phyloP scores from a whole-genome alignment of 2,888 invertebrate genomes.

The Ichneumoninae sp. region DNA sequence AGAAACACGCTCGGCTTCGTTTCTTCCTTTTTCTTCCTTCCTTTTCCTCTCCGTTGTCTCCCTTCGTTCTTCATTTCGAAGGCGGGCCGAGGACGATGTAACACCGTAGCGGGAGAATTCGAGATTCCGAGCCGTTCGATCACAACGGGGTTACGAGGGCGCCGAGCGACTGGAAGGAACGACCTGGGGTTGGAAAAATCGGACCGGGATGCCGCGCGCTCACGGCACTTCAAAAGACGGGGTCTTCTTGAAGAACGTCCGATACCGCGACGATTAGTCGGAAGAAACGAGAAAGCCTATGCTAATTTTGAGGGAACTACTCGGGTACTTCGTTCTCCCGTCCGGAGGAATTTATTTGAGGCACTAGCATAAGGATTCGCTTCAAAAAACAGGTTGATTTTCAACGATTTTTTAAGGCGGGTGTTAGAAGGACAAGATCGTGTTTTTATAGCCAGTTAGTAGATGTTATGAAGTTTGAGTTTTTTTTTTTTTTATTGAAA shows the following conservation, averaged over 20 bases:
- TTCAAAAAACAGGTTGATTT: too few relatives aligned
- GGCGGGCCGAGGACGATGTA: constrained; percentile 39
- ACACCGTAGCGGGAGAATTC: constrained; percentile 30
- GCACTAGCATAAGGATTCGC: too few relatives aligned
- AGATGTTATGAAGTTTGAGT: too few relatives aligned
- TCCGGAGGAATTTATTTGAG: neutral
- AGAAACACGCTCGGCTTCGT: constrained; percentile 62
- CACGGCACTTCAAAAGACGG: neutral
- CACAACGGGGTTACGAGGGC: constrained; percentile 58
- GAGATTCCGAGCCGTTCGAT: constrained; percentile 61
- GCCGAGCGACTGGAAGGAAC: constrained; percentile 18
- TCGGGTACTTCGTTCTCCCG: constrained; percentile 25
- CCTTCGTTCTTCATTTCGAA: constrained; percentile 21
- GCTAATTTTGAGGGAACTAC: constrained; percentile 20
- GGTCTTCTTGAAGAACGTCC: neutral
- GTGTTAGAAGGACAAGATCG: too few relatives aligned
- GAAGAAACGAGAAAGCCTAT: neutral
- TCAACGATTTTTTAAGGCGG: too few relatives aligned
- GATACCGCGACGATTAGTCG: neutral
- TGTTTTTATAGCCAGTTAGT: too few relatives aligned
- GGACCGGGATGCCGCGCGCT: constrained; percentile 7
- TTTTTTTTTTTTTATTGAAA: too few relatives aligned
- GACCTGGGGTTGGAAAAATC: constrained; percentile 16
- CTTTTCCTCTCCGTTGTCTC: neutral
- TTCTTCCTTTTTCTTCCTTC: constrained; percentile 51